Base-by-base conservation (phyloP, 1,140 invertebrate species). In the Papilio polyxenes region DNA sequence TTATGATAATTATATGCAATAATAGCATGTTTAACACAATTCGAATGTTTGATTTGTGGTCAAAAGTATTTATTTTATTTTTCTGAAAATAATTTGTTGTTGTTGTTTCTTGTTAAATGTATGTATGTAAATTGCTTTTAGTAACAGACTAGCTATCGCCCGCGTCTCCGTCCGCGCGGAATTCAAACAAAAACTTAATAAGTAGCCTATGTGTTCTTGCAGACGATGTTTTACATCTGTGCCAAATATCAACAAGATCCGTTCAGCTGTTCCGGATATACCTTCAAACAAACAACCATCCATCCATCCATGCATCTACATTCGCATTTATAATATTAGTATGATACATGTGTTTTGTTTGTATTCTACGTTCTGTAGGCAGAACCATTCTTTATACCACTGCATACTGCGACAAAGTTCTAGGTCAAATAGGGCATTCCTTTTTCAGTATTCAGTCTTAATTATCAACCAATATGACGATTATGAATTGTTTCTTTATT, bases 371-470 rank as follows among this genome's bases (percentile, higher is more conserved):
- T 65, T 65, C 11, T 31, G 31, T 2, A 31, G 62, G 17, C 23
- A 31, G 20, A 65, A 13, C 9, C 62, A 65, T 65, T n/a, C n/a
- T n/a, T n/a, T 23, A 65, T 31, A 65, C 23, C 13, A 20, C 62
- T 65, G 31, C 62, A 11, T 65, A 65, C 62, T 59, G 56, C 56
- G 56, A 65, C 62, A 65, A 65, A 65, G 20, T 23, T 65, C 20
- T 65, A 65, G 23, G 20, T 65, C 62, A 31, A 65, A 31, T 31
- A 31, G 62, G 62, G 23, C 62, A 65, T 31, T 31, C 31, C 62
- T 31, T 31, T 31, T 51, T 59, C n/a, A 9, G 56, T 59, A 20
- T 31, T 65, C 20, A 65, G 10, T 1, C 11, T 9, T 37, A 65
- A 65, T 20, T 31, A 31, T 9, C 10, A 31, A 65, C 10, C 23